Percentiles rank a stretch among this genome's conserved stretches.
Conservation (phyloP, 2,113 vertebrate genomes). For the Nannobrachium achirus region DNA sequence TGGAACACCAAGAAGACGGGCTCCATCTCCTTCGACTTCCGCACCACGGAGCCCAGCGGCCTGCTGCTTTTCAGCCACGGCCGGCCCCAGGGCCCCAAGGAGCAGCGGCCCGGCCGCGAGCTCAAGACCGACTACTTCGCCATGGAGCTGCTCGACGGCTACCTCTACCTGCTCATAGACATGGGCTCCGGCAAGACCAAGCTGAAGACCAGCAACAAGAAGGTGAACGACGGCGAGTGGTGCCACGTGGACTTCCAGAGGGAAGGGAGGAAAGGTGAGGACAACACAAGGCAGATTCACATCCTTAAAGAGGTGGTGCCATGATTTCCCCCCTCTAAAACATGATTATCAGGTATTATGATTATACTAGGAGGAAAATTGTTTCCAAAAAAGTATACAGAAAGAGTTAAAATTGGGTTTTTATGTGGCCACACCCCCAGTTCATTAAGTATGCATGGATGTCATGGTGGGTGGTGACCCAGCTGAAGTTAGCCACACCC, state of each 20-base stretch:
- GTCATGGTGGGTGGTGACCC: no score
- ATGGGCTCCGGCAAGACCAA: slow-evolving; percentile 93
- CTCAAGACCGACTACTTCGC: slow-evolving; percentile 89
- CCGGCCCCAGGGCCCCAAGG: slow-evolving; percentile 75
- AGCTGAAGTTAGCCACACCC: no score
- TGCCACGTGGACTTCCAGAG: slow-evolving; percentile 95
- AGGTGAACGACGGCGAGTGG: slow-evolving; percentile 95
- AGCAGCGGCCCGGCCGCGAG: slow-evolving; percentile 77
- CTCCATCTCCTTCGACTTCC: slow-evolving; percentile 94
- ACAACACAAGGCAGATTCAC: not conserved
- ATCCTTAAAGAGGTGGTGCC: no score
- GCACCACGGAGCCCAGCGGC: slow-evolving; percentile 90
- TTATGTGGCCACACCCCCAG: no score
- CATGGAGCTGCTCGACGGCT: slow-evolving; percentile 91
- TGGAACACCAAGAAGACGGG: slow-evolving; percentile 91
- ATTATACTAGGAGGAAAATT: no score
- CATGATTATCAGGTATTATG: no score
- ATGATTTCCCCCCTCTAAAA: no score
- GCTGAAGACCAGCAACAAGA: slow-evolving; percentile 90
- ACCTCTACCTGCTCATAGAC: slow-evolving; percentile 90
- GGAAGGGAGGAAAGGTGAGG: slow-evolving; percentile 89
- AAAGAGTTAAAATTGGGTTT: no score
- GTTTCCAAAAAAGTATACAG: no score
- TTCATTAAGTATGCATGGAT: no score
- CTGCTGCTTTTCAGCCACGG: slow-evolving; percentile 91